Base-by-base conservation (phyloP, 2,113 vertebrate genomes). In the Pterocles burchelli region DNA sequence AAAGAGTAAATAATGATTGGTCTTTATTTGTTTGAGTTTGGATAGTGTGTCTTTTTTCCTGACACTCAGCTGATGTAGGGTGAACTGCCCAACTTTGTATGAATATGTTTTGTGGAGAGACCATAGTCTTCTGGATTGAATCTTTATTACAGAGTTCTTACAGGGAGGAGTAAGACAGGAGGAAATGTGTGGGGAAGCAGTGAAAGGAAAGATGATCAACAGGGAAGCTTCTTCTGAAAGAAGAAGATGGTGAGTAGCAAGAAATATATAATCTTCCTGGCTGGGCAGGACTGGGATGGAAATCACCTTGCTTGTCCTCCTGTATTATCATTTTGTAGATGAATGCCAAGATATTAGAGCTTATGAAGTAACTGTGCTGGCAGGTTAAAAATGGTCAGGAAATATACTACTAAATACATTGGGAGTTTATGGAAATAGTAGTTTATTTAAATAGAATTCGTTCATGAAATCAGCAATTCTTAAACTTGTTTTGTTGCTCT, bases 301-400 rank as follows among this genome's bases (percentile, higher is more conserved):
- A 91, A 72, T 85, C 33, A 43, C 70, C 18, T 46, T 72, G 18
- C 22, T 76, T 82, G 8, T 57, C 61, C 76, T 28, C n/a, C 13
- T 0, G 0, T 54, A 2, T 46, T 54, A 48, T 13, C 29, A 1
- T 65, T 76, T 68, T 62, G 26, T 51, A n/a, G 7, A 5, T 3
- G 73, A 55, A 10, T 72, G 13, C 13, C 28, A 79, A 72, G 31
- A 52, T 87, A 21, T 85, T 65, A 26, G 31, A 74, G 11, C 4
- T 43, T 36, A 13, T 20, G 34, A 87, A 65, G 26, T 76, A 80
- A 48, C 24, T 6, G 3, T 21, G 22, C 31, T 58, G 41, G 8
- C 45, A 72, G 33, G 38, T 38, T 63, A 92, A 90, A 95, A 95
- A 55, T 58, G 36, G 54, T 72, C 48, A 43, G 48, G 31, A 59